phyloP scores from a whole-genome alignment of 2,888 invertebrate genomes.

The Drosophila eohydei region DNA sequence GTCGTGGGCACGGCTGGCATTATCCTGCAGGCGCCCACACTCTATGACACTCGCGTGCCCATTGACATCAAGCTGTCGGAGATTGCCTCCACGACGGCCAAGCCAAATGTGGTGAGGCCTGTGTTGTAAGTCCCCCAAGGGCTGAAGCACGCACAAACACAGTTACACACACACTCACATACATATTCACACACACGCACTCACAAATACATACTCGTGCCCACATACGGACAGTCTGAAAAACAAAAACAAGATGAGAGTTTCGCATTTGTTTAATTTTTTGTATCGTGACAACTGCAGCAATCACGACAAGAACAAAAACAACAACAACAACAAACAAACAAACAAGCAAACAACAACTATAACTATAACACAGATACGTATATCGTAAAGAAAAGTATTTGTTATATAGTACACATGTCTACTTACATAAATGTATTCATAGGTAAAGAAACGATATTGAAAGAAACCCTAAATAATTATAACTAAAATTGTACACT shows the following conservation, averaged over 20 bases:
- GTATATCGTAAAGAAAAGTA: conserved; percentile 42
- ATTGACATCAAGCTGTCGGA: conserved; percentile 95
- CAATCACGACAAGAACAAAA: conserved; percentile 32
- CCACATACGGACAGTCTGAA: conserved; percentile 53
- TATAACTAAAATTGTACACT: conserved; percentile 65
- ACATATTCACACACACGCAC: conserved; percentile 1
- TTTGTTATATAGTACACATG: conserved; percentile 45
- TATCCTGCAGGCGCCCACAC: conserved; percentile 96
- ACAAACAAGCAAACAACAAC: conserved; percentile 41
- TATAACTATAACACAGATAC: conserved; percentile 45
- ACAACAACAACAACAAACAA: conserved; percentile 9
- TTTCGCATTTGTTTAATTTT: conserved; percentile 66
- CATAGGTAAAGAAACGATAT: conserved; percentile 15
- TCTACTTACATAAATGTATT: conserved; percentile 23
- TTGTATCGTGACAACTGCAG: conserved; percentile 34
- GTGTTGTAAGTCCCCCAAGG: conserved; percentile 82
- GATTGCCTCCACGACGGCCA: conserved; percentile 95
- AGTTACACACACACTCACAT: neutral
- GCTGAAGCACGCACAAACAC: conserved; percentile 3
- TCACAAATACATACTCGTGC: conserved; percentile 5
- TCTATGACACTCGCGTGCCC: conserved; percentile 95
- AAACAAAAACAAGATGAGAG: conserved; percentile 38
- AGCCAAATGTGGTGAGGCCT: conserved; percentile 87
- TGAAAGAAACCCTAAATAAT: conserved; percentile 42
- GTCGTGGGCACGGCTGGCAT: conserved; percentile 97